Percentiles rank a stretch among this genome's conserved stretches.
Evolutionary conservation across 2,113 vertebrate genomes (phyloP).

Genomic region (Erythrolamprus reginae): DNA sequence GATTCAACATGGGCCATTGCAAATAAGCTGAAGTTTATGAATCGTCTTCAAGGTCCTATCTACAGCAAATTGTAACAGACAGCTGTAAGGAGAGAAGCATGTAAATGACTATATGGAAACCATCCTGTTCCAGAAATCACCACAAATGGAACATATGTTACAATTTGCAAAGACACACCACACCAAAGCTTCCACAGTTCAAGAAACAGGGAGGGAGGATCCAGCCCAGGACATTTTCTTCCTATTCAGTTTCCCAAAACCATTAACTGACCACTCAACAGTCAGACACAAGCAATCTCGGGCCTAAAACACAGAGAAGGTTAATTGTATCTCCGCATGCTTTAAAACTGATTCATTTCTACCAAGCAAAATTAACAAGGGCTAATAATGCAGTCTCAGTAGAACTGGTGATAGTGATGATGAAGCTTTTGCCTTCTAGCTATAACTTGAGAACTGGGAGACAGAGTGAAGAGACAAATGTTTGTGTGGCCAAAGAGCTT

Average conservation of each 20-base stretch:
- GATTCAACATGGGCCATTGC: too few species aligned
- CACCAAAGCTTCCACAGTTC: neutral
- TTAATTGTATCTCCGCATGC: neutral
- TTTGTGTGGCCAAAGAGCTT: neutral
- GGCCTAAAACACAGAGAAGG: neutral
- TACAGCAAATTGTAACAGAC: neutral
- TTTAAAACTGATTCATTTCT: neutral
- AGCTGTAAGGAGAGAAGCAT: neutral
- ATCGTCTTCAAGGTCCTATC: neutral
- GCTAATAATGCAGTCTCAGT: neutral
- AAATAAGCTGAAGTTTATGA: neutral
- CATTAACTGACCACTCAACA: neutral
- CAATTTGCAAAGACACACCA: neutral
- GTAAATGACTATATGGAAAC: neutral
- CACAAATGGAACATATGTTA: neutral
- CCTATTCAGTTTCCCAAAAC: neutral
- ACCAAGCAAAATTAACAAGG: neutral
- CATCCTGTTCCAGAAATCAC: neutral
- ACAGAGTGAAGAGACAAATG: neutral
- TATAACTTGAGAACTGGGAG: neutral
- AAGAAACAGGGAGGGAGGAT: neutral
- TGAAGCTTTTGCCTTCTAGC: neutral
- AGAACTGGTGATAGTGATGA: neutral
- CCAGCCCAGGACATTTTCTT: neutral
- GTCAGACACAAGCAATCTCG: neutral